These are phyloP conservation scores for Epinephelus awoara DNA, from an alignment of 2,797 vertebrate species.

Conservation along the genomic window DNA sequence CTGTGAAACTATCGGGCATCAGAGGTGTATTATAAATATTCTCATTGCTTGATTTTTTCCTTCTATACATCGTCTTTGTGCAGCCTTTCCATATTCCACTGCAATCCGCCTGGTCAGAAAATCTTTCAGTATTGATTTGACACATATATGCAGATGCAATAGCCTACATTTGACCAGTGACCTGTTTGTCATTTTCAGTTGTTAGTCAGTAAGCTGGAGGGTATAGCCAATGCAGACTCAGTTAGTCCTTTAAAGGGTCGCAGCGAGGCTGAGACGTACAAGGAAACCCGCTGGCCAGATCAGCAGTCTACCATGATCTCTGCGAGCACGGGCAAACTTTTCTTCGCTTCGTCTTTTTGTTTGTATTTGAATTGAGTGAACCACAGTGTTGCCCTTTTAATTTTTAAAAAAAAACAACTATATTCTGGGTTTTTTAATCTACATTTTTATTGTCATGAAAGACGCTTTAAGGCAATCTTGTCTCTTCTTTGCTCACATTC, in stretches of 20 bases:
- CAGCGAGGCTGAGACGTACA: not conserved
- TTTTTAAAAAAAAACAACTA: too few relatives aligned
- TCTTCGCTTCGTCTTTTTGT: not conserved
- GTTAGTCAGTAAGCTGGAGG: slow-evolving; percentile 44
- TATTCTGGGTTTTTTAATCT: not conserved
- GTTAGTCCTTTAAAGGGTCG: slow-evolving; percentile 9
- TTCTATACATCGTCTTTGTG: not conserved
- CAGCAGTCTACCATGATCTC: not conserved
- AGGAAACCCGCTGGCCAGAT: not conserved
- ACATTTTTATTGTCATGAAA: not conserved
- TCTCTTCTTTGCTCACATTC: not conserved
- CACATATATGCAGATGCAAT: slow-evolving; percentile 61
- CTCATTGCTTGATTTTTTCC: not conserved
- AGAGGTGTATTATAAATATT: slow-evolving; percentile 7
- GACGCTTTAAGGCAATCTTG: not conserved
- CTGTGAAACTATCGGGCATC: not conserved
- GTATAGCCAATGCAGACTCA: not conserved
- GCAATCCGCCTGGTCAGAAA: slow-evolving; percentile 28
- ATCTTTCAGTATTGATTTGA: slow-evolving; percentile 73
- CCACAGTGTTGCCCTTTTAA: not conserved
- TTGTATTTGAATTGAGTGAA: not conserved
- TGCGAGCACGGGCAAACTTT: not conserved
- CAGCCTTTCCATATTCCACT: slow-evolving; percentile 10
- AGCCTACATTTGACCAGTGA: slow-evolving; percentile 71
- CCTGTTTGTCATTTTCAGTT: slow-evolving; percentile 60